These are phyloP conservation scores for Sclerodermus sp. DNA, from an alignment of 2,888 invertebrate species.

Conservation along the genomic window DNA sequence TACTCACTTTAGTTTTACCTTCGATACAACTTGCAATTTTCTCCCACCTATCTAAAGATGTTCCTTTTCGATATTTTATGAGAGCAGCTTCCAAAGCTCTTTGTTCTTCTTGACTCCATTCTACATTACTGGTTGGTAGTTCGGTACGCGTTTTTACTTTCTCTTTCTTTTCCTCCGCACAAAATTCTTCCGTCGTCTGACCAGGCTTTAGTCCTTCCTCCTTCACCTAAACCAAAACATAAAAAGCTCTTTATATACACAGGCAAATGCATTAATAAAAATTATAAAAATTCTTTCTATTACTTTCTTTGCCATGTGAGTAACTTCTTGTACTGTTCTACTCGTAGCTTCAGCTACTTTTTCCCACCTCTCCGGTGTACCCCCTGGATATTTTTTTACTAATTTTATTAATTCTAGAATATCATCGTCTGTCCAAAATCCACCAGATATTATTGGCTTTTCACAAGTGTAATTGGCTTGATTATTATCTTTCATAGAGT, in stretches of 20 bases:
- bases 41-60: conserved; percentile 83
- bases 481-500: conserved; percentile 22
- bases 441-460: conserved; percentile 65
- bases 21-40: conserved; percentile 85
- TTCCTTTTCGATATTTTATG: conserved; percentile 79
- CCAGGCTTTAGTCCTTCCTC: conserved; percentile 58
- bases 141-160: conserved; percentile 66
- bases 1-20: conserved; percentile 79
- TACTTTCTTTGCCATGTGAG: conserved; percentile 84
- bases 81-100: conserved; percentile 84
- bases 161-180: conserved; percentile 62
- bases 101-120: conserved; percentile 89
- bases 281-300: too few relatives aligned
- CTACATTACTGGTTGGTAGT: conserved; percentile 59
- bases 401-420: conserved; percentile 76
- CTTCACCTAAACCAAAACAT: conserved; percentile 39
- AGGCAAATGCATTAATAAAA: neutral
- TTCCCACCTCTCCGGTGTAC: conserved; percentile 86
- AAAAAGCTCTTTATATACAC: neutral
- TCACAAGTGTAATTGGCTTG: conserved; percentile 35
- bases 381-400: conserved; percentile 89
- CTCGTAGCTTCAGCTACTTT: conserved; percentile 82
- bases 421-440: conserved; percentile 91
- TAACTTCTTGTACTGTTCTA: conserved; percentile 74
- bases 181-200: conserved; percentile 60